phyloP scores from a whole-genome alignment of 2,797 vertebrate species.

The Lithobates pipiens region DNA sequence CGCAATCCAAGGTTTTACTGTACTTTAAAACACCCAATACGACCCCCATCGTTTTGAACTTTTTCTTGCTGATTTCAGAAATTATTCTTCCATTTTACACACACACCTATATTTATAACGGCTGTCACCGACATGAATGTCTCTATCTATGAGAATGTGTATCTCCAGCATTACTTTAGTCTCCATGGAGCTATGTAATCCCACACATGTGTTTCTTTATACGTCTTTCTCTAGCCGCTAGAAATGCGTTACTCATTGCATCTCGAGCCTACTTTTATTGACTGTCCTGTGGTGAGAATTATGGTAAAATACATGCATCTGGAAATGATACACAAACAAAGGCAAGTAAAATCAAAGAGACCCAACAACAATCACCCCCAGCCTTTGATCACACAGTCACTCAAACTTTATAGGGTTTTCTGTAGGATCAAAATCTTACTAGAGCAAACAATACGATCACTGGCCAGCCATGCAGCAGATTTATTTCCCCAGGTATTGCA shows the following conservation, averaged over 20 bases:
- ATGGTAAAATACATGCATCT: conserved; percentile 52
- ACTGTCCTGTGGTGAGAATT: conserved; percentile 21
- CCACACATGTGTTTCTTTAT: conserved; percentile 42
- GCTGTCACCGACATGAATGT: not conserved
- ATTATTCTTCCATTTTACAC: no score
- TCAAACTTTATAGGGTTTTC: conserved; percentile 60
- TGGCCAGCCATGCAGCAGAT: conserved; percentile 30
- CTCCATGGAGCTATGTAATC: conserved; percentile 39
- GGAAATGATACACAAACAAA: conserved; percentile 58
- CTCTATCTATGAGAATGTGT: not conserved
- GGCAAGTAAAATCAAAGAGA: conserved; percentile 54
- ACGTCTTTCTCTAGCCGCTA: not conserved
- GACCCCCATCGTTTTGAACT: no score
- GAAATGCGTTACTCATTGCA: conserved; percentile 20
- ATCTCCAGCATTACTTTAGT: not conserved
- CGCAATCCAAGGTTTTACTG: no score
- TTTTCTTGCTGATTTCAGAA: no score
- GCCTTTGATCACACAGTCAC: conserved; percentile 57
- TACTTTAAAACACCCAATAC: no score
- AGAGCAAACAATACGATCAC: conserved; percentile 51
- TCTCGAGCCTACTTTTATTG: conserved; percentile 26
- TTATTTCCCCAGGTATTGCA: conserved; percentile 22
- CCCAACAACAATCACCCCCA: conserved; percentile 21
- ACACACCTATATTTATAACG: no score
- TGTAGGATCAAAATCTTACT: conserved; percentile 57